Percentiles rank a stretch among this genome's conserved stretches.
These are phyloP conservation scores for Euwallacea similis DNA, from an alignment of 1,140 invertebrate species.

Conservation along the genomic window DNA sequence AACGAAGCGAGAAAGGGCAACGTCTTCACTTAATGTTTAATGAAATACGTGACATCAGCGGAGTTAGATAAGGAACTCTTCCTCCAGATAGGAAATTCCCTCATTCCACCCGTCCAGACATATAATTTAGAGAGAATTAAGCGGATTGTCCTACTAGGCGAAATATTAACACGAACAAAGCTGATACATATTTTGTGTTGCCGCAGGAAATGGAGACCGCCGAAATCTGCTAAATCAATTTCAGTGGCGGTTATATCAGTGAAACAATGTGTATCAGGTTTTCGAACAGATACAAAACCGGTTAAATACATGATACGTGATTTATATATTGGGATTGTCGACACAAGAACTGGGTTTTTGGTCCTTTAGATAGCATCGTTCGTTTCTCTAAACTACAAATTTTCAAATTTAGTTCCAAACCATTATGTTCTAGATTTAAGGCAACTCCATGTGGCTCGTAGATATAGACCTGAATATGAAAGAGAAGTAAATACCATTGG, in stretches of 20 bases:
- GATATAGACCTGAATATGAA: conserved; percentile 25
- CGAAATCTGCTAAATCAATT: conserved; percentile 24
- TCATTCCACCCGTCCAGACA: background rate
- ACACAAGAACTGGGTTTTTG: too few relatives aligned
- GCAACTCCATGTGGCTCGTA: too few relatives aligned
- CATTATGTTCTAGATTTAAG: too few relatives aligned
- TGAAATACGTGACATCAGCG: conserved; percentile 4
- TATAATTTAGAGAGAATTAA: background rate
- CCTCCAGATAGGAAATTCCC: background rate
- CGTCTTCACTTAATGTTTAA: conserved; percentile 7
- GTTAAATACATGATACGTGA: conserved; percentile 25
- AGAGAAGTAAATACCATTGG: conserved; percentile 24
- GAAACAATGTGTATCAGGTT: conserved; percentile 19
- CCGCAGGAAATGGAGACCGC: conserved; percentile 7
- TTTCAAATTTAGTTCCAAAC: too few relatives aligned
- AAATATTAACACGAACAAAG: conserved; percentile 3
- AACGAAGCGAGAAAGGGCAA: background rate
- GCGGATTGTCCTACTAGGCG: background rate
- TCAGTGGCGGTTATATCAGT: conserved; percentile 14
- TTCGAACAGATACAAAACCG: background rate
- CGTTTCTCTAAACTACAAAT: too few relatives aligned
- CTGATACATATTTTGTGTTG: background rate
- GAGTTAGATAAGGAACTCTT: conserved; percentile 2
- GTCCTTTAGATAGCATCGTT: too few relatives aligned
- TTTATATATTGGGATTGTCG: conserved; percentile 12